A percentile compares a stretch with the other conserved stretches of the same genome.
Evolutionary conservation across 2,113 vertebrate genomes (phyloP).

Genomic region (Ictidomys tridecemlineatus): DNA sequence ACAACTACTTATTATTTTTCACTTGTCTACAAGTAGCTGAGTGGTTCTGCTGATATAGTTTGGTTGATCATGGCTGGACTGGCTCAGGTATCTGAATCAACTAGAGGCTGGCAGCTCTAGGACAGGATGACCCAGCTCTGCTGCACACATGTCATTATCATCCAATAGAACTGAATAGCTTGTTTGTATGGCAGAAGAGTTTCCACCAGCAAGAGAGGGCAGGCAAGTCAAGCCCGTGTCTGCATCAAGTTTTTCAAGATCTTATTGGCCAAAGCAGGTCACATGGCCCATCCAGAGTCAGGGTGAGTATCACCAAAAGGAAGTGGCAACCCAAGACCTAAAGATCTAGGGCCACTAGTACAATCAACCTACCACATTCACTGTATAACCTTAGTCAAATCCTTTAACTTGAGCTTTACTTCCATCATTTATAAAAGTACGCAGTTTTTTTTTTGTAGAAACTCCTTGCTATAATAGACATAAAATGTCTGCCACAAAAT

Average conservation of each 20-base stretch:
- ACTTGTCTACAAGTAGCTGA: background rate
- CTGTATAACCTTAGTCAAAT: conserved; percentile 13
- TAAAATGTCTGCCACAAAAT: conserved; percentile 4
- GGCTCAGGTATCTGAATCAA: background rate
- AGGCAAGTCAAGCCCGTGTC: background rate
- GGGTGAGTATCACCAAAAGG: background rate
- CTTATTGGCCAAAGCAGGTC: background rate
- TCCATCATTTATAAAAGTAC: background rate
- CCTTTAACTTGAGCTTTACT: background rate
- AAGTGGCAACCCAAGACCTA: background rate
- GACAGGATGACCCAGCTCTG: background rate
- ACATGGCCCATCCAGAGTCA: background rate
- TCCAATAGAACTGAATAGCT: background rate
- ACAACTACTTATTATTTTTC: conserved; percentile 1
- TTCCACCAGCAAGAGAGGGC: background rate
- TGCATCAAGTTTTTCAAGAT: background rate
- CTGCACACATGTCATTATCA: background rate
- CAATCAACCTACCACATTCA: background rate
- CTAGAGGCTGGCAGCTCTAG: background rate
- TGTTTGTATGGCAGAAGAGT: background rate
- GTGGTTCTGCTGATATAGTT: background rate
- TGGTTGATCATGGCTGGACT: background rate
- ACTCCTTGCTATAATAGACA: background rate
- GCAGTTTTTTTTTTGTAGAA: background rate
- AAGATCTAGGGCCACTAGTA: background rate